Evolutionary conservation across 2,113 vertebrate species (phyloP), one percentile per base, ranked within the genome.

Genomic region (Gymnocephalus cernua): DNA sequence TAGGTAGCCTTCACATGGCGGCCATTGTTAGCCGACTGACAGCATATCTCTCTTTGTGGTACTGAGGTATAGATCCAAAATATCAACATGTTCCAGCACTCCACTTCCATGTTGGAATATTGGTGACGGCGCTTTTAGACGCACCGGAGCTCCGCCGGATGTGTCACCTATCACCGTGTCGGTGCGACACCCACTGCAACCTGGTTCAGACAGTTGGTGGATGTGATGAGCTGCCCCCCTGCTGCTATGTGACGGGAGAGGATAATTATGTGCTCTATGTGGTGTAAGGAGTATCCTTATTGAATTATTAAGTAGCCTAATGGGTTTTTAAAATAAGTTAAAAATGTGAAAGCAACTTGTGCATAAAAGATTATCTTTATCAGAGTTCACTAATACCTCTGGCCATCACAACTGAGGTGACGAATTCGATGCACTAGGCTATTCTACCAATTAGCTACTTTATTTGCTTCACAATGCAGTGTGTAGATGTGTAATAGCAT

Each of bases 141-240:
- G 25, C 66, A 23, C 66, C 32, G 51, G 47, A 71, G 61, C 13
- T 44, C 51, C 9, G 44, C 32, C 3, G 69, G 38, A 41, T 41
- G 38, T 41, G 38, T 11, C 38, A 11, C 38, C 38, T 41, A 11
- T 41, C 38, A 41, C 38, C 10, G 10, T 41, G 38, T 19, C 21
- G 13, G 27, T 44, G 65, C 35, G 51, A 0, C 7, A 63, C 8
- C 11, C 21, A 0, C 21, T 32, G 29, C 38, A 12, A 62, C 47
- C 35, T 19, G 27, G 19, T 29, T n/a, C 44, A 9, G n/a, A n/a
- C n/a, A n/a, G 53, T 62, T 4, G 25, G 25, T 44, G 73, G 38
- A n/a, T 23, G 80, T 45, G 67, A 44, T n/a, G 51, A 67, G 67
- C 71, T 83, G 86, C 77, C 75, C 82, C 77, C 89, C 78, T 79